Base-by-base conservation (phyloP, 53 echinoderm and acorn worm genomes). In the Astropecten irregularis region DNA sequence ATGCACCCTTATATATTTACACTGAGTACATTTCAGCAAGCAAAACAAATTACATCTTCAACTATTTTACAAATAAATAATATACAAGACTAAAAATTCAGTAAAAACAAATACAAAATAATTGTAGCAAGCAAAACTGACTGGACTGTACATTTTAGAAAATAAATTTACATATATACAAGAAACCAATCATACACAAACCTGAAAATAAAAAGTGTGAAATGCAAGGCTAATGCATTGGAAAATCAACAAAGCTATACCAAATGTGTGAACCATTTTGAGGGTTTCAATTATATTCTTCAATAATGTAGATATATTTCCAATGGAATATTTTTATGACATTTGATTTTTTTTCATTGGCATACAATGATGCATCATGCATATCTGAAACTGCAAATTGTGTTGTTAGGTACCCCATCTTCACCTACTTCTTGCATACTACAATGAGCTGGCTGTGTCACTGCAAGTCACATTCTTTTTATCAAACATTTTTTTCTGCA, bases 371-470 rank as follows among this genome's bases (percentile, higher is more conserved):
- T n/a, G n/a, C n/a, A n/a, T n/a, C n/a, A n/a, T n/a, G n/a, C n/a
- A n/a, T n/a, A n/a, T n/a, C n/a, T n/a, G n/a, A n/a, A n/a, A n/a
- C n/a, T n/a, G n/a, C n/a, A n/a, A n/a, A n/a, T n/a, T n/a, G n/a
- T n/a, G n/a, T n/a, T n/a, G n/a, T n/a, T n/a, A n/a, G n/a, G n/a
- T n/a, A n/a, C n/a, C n/a, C n/a, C n/a, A n/a, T n/a, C n/a, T n/a
- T n/a, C n/a, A n/a, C n/a, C n/a, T n/a, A n/a, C n/a, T n/a, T n/a
- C n/a, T n/a, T n/a, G n/a, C n/a, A 55, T 11, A 13, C 40, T 36
- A 73, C 73, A 76, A 76, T 76, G 76, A 76, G 76, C 56, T 76
- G 76, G 76, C 76, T 76, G 58, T 56, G 57, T 6, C 40, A 46
- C 27, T 23, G 33, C 30, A 27, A 23, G 2, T 13, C 68, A 68